A percentile compares a stretch with the other conserved stretches of the same genome.
These are phyloP conservation scores for Mellilla xanthometata DNA, from an alignment of 2,888 invertebrate species.

Conservation along the genomic window DNA sequence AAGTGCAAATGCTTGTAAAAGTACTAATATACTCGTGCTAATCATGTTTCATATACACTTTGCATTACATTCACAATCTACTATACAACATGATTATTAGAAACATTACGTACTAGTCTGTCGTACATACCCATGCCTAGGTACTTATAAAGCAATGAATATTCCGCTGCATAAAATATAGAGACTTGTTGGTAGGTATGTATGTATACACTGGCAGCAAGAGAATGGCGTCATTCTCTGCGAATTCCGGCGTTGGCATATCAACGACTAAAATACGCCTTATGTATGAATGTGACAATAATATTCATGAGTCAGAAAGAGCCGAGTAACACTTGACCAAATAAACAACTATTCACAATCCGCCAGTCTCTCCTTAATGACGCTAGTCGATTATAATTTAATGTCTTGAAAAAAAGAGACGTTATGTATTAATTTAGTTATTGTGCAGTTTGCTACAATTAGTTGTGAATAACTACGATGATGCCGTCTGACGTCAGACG, in stretches of 20 bases:
- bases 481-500: constrained; percentile 3
- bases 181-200: constrained; percentile 12
- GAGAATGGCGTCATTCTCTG: constrained; percentile 73
- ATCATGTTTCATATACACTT: no score
- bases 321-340: constrained; percentile 69
- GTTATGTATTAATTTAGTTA: background rate
- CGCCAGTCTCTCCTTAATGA: constrained; percentile 60
- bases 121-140: no score
- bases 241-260: constrained; percentile 65
- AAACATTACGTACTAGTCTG: no score
- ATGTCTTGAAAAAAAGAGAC: background rate
- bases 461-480: background rate
- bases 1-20: no score
- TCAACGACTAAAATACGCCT: constrained; percentile 67
- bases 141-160: constrained; percentile 7
- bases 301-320: constrained; percentile 71
- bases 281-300: constrained; percentile 72
- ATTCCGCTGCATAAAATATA: constrained; percentile 20
- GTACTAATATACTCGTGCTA: no score
- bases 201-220: constrained; percentile 45
- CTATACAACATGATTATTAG: no score
- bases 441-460: no score
- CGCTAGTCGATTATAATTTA: constrained; percentile 29
- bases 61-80: no score
- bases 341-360: constrained; percentile 68